phyloP scores from a whole-genome alignment of 2,113 vertebrate genomes.

The Prunella himalayana region DNA sequence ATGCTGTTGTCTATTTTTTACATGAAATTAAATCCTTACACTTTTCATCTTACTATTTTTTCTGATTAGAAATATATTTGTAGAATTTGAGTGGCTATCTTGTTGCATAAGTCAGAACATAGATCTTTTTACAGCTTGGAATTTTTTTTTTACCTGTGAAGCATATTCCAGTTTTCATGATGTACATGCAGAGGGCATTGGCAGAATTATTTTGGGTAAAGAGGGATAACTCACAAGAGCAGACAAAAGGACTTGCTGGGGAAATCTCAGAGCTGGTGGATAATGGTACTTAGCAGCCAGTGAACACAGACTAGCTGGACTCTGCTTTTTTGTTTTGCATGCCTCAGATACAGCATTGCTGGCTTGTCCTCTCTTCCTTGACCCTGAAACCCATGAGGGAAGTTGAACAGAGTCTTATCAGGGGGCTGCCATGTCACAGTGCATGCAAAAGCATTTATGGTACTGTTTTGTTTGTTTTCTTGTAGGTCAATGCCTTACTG shows the following conservation, averaged over 20 bases:
- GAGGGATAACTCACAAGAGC: neutral
- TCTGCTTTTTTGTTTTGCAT: neutral
- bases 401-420: neutral
- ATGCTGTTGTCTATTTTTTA: neutral
- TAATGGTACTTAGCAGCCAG: neutral
- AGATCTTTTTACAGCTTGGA: neutral
- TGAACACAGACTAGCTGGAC: neutral
- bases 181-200: neutral
- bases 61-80: neutral
- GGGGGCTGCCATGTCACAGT: neutral
- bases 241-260: neutral
- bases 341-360: neutral
- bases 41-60: neutral
- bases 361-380: neutral
- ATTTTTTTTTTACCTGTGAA: neutral
- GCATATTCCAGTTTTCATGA: neutral
- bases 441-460: neutral
- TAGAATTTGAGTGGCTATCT: neutral
- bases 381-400: neutral
- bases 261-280: neutral
- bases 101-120: neutral
- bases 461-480: neutral
- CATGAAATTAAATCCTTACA: neutral
- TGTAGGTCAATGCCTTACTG: slow-evolving; percentile 88
- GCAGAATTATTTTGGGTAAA: neutral